These are phyloP conservation scores for Oegoconia quadripuncta DNA, from an alignment of 2,888 invertebrate genomes.

Conservation along the genomic window DNA sequence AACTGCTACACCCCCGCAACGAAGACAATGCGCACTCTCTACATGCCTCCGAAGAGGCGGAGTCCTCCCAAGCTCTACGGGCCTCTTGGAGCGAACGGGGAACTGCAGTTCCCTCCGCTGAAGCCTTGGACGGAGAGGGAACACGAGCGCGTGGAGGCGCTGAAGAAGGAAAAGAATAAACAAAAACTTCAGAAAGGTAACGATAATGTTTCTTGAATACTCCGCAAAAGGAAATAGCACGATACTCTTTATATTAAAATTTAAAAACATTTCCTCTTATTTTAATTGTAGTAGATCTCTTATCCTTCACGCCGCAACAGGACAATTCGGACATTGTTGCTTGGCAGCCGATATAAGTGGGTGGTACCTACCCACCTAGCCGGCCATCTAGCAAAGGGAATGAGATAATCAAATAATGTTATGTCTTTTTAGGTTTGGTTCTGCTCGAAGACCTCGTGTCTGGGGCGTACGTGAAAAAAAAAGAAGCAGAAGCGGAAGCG, in stretches of 20 bases:
- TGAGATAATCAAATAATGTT: too few species aligned
- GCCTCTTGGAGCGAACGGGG: slow-evolving; percentile 69
- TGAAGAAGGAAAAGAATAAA: slow-evolving; percentile 49
- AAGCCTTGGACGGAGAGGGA: slow-evolving; percentile 63
- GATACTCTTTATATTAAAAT: too few species aligned
- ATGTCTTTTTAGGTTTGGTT: slow-evolving; percentile 57
- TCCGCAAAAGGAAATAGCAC: too few species aligned
- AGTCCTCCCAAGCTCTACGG: slow-evolving; percentile 49
- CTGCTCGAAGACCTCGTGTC: slow-evolving; percentile 77
- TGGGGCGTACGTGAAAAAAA: slow-evolving; percentile 73
- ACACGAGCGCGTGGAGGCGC: slow-evolving; percentile 50
- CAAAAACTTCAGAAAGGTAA: slow-evolving; percentile 56
- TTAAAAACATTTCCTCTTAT: too few species aligned
- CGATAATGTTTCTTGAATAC: background rate
- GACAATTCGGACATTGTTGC: too few species aligned
- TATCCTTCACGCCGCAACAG: too few species aligned
- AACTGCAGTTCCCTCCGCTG: slow-evolving; percentile 79
- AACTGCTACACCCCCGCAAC: slow-evolving; percentile 55
- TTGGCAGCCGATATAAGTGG: too few species aligned
- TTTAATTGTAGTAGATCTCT: too few species aligned
- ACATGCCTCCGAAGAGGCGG: slow-evolving; percentile 61
- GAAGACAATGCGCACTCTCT: slow-evolving; percentile 48
- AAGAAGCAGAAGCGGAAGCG: slow-evolving; percentile 55
- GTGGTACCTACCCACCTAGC: too few species aligned
- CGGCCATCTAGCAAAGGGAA: too few species aligned